Percentiles rank a stretch among this genome's conserved stretches.
phyloP scores from a whole-genome alignment of 2,113 vertebrate species.

The Ctenomys sociabilis region DNA sequence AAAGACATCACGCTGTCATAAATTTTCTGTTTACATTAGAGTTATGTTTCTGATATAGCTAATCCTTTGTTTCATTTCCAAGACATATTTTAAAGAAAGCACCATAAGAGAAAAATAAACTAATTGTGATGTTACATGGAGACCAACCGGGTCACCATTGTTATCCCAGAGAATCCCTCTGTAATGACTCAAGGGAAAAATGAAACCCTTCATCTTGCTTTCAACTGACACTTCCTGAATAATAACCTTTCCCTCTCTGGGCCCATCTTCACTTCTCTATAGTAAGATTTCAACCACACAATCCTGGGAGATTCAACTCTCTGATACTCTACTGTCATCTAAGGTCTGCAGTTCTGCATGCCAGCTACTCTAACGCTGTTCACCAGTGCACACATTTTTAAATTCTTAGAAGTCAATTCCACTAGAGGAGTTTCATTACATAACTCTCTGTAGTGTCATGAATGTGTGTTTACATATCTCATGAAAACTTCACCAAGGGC shows the following conservation, averaged over 20 bases:
- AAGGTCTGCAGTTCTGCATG: not conserved
- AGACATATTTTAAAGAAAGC: not conserved
- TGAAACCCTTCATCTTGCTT: not conserved
- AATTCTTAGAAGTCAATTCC: not conserved
- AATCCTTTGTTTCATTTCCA: not conserved
- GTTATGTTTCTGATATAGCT: not conserved
- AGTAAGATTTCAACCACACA: not conserved
- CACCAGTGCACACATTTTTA: not conserved
- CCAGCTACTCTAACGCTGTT: not conserved
- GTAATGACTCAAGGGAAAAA: not conserved
- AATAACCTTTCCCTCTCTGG: not conserved
- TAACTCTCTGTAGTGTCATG: not conserved
- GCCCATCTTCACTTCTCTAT: not conserved
- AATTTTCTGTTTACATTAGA: not conserved
- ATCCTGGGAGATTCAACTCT: not conserved
- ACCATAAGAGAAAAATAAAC: not conserved
- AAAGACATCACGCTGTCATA: not conserved
- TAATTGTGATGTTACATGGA: not conserved
- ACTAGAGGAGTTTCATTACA: not conserved
- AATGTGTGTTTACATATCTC: not conserved
- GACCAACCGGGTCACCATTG: not conserved
- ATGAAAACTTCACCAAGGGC: not conserved
- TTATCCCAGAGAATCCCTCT: not conserved
- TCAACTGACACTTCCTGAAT: not conserved
- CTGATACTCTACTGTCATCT: not conserved